Base-by-base conservation (phyloP, 1,140 invertebrate species). In the Agrypnia vestita region DNA sequence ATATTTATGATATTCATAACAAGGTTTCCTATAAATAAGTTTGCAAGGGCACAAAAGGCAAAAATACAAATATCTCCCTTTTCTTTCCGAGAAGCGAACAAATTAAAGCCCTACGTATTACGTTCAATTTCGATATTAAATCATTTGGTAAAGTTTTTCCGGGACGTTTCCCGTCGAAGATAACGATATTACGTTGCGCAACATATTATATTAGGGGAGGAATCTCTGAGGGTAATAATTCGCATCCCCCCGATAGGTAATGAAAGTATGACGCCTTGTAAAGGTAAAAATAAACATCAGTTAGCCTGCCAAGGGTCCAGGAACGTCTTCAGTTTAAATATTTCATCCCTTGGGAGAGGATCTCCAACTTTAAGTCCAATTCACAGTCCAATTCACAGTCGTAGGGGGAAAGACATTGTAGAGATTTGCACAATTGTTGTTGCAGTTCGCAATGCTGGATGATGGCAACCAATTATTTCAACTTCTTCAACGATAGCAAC, bases 231-330 rank as follows among this genome's bases (percentile, higher is more conserved):
- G 49, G n/a, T 13, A 15, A 51, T 13, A 51, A 51, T 51, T 15
- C n/a, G 8, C 49, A 51, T 13, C 12, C 19, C 25, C 35, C 25
- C 11, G 21, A 43, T 64, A n/a, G 21, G 61, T 64, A 43, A 64
- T 64, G 35, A 64, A 64, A 64, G 25, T 64, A 64, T 64, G 19
- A 64, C 61, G 35, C 19, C 25, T 35, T 35, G 21, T 64, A 44
- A 64, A 64, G 61, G 61, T 64, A 13, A 13, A 64, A 35, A 64
- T 64, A 64, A 64, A 64, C 61, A 64, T 35, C 19, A 35, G 61
- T 64, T 44, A 64, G 35, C 35, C 35, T 11, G 8, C 25, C 19
- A 35, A 35, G 25, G 25, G 59, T 9, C 25, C 11, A 25, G 35
- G 61, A 0, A 8, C 1, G 11, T n/a, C 25, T 64, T 64, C 61